These are phyloP conservation scores for Cyanistes caeruleus DNA, from an alignment of 2,113 vertebrate species.

Conservation along the genomic window DNA sequence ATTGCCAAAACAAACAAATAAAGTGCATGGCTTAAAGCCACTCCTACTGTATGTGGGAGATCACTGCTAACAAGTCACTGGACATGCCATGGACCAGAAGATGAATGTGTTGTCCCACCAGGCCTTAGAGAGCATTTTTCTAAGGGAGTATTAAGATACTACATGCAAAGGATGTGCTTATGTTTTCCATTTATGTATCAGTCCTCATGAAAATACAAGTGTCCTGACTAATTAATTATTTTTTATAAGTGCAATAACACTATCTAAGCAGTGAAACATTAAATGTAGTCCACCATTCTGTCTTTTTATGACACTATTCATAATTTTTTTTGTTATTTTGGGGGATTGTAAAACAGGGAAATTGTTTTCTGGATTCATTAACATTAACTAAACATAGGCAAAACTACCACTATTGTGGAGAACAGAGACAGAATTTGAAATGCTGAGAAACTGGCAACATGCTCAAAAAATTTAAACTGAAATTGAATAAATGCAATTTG, in stretches of 20 bases:
- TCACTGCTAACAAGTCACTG: not conserved
- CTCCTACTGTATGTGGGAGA: not conserved
- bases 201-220: not conserved
- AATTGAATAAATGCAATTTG: not conserved
- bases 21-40: not conserved
- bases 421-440: not conserved
- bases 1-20: conserved; percentile 4
- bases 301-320: not conserved
- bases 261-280: fast-evolving
- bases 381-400: not conserved
- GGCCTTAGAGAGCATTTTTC: not conserved
- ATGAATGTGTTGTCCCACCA: not conserved
- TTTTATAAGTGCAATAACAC: not conserved
- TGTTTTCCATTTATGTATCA: not conserved
- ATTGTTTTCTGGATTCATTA: not conserved
- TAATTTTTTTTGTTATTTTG: not conserved
- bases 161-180: not conserved
- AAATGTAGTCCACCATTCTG: not conserved
- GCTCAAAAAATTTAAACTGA: not conserved
- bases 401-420: not conserved
- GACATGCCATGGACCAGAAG: not conserved
- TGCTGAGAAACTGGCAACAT: not conserved
- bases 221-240: not conserved
- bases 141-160: not conserved
- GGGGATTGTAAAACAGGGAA: not conserved